Evolutionary conservation across 2,888 invertebrate genomes (phyloP).

Genomic region (Nemurella pictetii): DNA sequence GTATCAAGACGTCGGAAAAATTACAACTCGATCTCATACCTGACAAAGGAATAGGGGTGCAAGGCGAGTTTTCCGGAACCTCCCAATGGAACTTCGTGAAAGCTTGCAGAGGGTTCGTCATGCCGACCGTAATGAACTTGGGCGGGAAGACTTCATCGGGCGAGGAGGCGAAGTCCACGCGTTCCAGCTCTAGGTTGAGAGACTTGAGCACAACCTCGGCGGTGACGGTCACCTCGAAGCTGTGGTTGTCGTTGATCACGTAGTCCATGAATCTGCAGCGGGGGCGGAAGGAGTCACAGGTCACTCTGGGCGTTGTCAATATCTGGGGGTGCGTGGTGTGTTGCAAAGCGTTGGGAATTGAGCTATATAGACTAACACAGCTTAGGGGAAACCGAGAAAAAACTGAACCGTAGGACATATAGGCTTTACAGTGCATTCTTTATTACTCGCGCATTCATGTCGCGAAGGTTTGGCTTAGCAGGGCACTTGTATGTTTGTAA

Average conservation of each 20-base stretch:
- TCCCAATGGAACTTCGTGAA: conserved; percentile 57
- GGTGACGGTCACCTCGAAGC: conserved; percentile 51
- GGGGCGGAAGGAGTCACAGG: too few relatives aligned
- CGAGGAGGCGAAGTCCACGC: conserved; percentile 49
- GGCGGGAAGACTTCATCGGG: conserved; percentile 50
- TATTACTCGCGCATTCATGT: too few relatives aligned
- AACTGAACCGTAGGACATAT: too few relatives aligned
- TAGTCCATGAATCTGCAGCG: conserved; percentile 50
- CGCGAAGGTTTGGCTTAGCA: too few relatives aligned
- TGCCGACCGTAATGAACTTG: conserved; percentile 47
- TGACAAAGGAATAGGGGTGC: conserved; percentile 56
- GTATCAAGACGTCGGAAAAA: not conserved
- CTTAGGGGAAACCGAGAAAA: too few relatives aligned
- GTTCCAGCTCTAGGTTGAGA: conserved; percentile 47
- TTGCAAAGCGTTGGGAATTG: too few relatives aligned
- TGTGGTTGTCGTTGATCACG: conserved; percentile 52
- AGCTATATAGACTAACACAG: too few relatives aligned
- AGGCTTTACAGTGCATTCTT: too few relatives aligned
- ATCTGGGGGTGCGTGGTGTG: too few relatives aligned
- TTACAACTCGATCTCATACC: conserved; percentile 49
- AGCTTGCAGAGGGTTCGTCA: conserved; percentile 60
- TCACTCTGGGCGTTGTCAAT: too few relatives aligned
- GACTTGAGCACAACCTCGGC: conserved; percentile 52
- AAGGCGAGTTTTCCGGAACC: conserved; percentile 55
- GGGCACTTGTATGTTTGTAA: too few relatives aligned